phyloP scores from a whole-genome alignment of 1,140 invertebrate genomes.

The Hirudo medicinalis region DNA sequence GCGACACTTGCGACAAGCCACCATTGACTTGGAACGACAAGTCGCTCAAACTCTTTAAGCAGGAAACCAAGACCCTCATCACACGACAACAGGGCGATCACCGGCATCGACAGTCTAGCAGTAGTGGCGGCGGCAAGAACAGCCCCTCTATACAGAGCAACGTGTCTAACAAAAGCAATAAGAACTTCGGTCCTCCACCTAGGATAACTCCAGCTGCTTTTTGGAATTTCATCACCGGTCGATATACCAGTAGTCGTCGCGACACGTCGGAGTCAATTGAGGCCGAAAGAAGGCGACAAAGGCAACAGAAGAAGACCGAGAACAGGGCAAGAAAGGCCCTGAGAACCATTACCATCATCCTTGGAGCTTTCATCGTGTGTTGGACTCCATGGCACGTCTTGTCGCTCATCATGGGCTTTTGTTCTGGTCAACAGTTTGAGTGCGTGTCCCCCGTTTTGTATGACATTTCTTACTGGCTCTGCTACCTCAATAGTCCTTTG shows the following conservation, averaged over 20 bases:
- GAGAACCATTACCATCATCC: constrained; percentile 93
- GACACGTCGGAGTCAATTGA: constrained; percentile 3
- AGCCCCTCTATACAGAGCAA: not conserved
- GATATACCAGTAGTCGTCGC: not conserved
- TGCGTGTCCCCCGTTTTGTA: constrained; percentile 81
- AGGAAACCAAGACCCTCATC: not conserved
- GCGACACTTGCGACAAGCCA: not conserved
- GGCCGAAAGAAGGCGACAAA: not conserved
- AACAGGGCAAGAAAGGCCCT: constrained; percentile 95
- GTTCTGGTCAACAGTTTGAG: constrained; percentile 47
- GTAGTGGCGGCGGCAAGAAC: constrained; percentile 10
- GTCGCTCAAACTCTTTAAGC: constrained; percentile 1
- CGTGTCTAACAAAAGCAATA: not conserved
- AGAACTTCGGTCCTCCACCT: not conserved
- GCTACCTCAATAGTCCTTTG: constrained; percentile 83
- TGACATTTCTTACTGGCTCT: constrained; percentile 95
- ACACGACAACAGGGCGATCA: not conserved
- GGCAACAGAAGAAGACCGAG: constrained; percentile 44
- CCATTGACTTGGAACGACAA: not conserved
- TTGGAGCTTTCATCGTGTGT: constrained; percentile 92
- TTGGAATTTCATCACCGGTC: not conserved
- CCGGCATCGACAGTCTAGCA: not conserved
- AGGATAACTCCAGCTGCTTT: not conserved
- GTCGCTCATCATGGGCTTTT: constrained; percentile 88
- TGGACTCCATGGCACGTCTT: constrained; percentile 97